These are phyloP conservation scores for Chaetogeoica ovagalla DNA, from an alignment of 2,888 invertebrate genomes.

Conservation along the genomic window DNA sequence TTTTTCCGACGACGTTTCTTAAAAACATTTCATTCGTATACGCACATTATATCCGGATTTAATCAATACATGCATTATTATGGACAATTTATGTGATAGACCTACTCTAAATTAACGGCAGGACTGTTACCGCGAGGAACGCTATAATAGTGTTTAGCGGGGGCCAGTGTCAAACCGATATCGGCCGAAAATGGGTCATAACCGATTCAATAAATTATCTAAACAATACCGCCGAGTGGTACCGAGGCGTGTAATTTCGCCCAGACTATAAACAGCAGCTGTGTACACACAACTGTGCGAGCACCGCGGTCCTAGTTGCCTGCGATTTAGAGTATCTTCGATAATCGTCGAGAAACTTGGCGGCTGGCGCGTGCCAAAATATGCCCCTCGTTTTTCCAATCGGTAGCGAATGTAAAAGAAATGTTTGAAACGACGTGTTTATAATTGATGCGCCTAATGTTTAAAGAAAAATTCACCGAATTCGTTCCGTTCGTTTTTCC, in stretches of 20 bases:
- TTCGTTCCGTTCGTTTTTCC: no score
- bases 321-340: slow-evolving; percentile 1
- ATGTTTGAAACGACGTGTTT: no score
- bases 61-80: background rate
- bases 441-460: no score
- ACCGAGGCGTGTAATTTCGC: slow-evolving; percentile 11
- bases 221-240: background rate
- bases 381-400: background rate
- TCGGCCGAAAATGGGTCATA: background rate
- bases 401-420: background rate
- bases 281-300: background rate
- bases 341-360: background rate
- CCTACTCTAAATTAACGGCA: background rate
- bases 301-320: background rate
- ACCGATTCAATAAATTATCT: slow-evolving; percentile 18
- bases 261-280: background rate
- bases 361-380: background rate
- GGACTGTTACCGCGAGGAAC: background rate
- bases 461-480: no score
- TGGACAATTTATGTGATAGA: background rate
- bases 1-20: no score
- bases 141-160: background rate
- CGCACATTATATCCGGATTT: background rate
- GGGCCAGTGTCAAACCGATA: background rate
- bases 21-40: no score